Base-by-base conservation (phyloP, 30 jellyfish, hydroid and myxozoan species). In the Aurelia sp. region DNA sequence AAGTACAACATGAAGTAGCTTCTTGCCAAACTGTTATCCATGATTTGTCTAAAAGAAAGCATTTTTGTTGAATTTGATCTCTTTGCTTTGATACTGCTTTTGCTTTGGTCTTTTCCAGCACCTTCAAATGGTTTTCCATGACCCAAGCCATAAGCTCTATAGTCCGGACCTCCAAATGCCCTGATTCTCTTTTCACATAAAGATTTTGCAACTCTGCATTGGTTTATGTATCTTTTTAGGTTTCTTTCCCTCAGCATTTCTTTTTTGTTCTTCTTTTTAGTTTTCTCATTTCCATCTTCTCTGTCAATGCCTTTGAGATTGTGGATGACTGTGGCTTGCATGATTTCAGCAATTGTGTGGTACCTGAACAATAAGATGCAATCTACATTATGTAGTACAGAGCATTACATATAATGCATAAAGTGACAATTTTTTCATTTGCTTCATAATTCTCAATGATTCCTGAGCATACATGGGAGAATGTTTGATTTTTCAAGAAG, bases 301-400 rank as follows among this genome's bases (percentile, higher is more conserved):
- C 77, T 51, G 62, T 76, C 91, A 44, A 83, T 78, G 31, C 96
- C 96, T 52, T 94, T 94, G 27, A 96, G 68, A 71, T 94, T 94
- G 76, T 94, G 99, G 31, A 94, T 94, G 61, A 94, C 99, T 9
- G 99, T 94, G 30, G 99, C 99, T 65, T 94, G 99, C 99, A 94
- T 94, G 73, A 89, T 94, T 61, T 94, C 99, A 8, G 99, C 99
- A 77, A 94, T 94, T 9, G 99, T 94, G 86, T 94, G 99, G 76
- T 94, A 94, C 93, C 99, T 94, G 0, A 18, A 60, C 17, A 88
- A 78, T 22, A 6, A 35, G 55, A 44, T 44, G 3, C 15, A 44
- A 44, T 44, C 55, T 44, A 0, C 9, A 6, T 44, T 44, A 44
- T 44, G 16, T 9, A 4, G 0, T 44, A 4, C 55, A n/a, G n/a